A percentile compares a stretch with the other conserved stretches of the same genome.
Conservation (phyloP, 2,888 invertebrate genomes). For the Callyntrura guangdongensis region DNA sequence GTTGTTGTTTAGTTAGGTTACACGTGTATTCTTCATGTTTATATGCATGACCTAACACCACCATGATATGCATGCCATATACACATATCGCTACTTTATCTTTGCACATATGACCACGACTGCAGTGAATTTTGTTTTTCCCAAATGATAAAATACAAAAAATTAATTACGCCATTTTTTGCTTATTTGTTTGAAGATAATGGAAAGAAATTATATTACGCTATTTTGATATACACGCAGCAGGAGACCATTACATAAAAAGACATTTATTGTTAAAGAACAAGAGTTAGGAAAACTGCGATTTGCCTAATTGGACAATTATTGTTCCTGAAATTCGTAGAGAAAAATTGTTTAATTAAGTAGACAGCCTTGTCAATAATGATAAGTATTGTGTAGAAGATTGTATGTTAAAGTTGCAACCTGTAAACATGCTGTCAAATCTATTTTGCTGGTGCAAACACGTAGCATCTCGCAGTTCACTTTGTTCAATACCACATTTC, state of each 20-base stretch:
- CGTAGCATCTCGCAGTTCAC: too few relatives aligned
- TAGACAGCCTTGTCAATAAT: constrained; percentile 78
- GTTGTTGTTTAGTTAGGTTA: constrained; percentile 11
- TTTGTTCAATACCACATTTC: background rate
- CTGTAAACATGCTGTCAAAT: constrained; percentile 28
- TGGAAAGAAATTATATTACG: constrained; percentile 53
- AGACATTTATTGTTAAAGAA: constrained; percentile 47
- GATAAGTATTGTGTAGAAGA: constrained; percentile 62
- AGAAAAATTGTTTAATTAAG: constrained; percentile 79
- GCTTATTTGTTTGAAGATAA: constrained; percentile 69
- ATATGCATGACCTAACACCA: background rate
- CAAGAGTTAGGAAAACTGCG: constrained; percentile 72
- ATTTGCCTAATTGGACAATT: constrained; percentile 78
- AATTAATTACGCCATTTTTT: constrained; percentile 73
- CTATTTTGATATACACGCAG: constrained; percentile 52
- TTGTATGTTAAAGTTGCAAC: background rate
- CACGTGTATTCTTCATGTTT: constrained; percentile 44
- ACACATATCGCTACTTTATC: too few relatives aligned
- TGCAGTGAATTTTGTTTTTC: constrained; percentile 68
- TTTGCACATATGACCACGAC: constrained; percentile 9
- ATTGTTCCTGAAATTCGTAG: constrained; percentile 74
- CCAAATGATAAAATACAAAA: constrained; percentile 66
- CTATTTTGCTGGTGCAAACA: background rate
- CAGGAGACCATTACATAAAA: constrained; percentile 12
- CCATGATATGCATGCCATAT: constrained; percentile 45